Base-by-base conservation (phyloP, 1,140 invertebrate genomes). In the Drosophila rhopaloa region DNA sequence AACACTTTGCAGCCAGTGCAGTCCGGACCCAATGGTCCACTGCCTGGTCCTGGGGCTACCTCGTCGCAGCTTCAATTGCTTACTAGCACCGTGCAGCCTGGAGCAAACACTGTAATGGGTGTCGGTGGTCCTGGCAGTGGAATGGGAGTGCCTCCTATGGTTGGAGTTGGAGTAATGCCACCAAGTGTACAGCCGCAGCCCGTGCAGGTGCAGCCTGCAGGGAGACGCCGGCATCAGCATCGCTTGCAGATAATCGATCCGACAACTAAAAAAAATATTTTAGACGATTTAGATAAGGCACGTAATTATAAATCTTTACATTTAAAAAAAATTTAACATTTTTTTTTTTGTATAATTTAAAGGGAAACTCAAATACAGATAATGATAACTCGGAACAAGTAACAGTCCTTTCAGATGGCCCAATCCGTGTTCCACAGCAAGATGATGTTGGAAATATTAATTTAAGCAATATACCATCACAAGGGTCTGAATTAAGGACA, bases 161-260 rank as follows among this genome's bases (percentile, higher is more conserved):
- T 91, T 2, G 58, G 73, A 24, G 88, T 91, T 1, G 53, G 70
- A 16, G 90, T 85, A n/a, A 79, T 91, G 46, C 54, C 82, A 41
- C 10, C 72, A 16, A 81, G 62, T 51, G 70, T 77, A 13, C 37
- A 68, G n/a, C 56, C 79, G 2, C 82, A 83, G 46, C 46, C 83
- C 14, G 72, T 74, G 2, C 76, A 71, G 27, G 61, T 68, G 35
- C 76, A 62, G 40, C 70, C 79, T 11, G 32, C 85, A 7, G 75
- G 46, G 48, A 71, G 81, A 19, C 84, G 90, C 8, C 72, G 79
- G 8, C 88, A 83, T 71, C 68, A 82, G 40, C 84, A 92, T 54
- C 84, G 89, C 4, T 57, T 92, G 38, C 77, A 81, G 29, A 92
- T 92, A 10, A 92, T 92, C 13, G 77, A 92, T 76, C 91, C 91